Evolutionary conservation across 1,140 invertebrate genomes (phyloP), one percentile per base, ranked within the genome.

Genomic region (Meteorus sp.): DNA sequence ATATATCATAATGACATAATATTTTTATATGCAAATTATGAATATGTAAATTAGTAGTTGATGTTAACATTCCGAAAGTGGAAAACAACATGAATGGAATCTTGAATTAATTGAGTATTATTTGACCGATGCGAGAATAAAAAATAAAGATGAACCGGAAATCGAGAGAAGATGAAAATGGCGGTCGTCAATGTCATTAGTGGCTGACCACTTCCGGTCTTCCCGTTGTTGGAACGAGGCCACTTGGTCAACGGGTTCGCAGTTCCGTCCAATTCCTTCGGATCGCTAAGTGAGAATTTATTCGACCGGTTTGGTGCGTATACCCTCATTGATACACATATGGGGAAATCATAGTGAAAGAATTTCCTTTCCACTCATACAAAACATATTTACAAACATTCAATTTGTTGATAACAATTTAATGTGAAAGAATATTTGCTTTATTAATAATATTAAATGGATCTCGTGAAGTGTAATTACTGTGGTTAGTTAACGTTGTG

Each of bases 181-280:
- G n/a, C n/a, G n/a, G 52, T 47, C 37, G 35, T 48, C 41, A 39
- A 44, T 25, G 19, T 20, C 23, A 25, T 44, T 55, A 27, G 58
- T 35, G 52, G 44, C 59, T 56, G 45, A 59, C 55, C 60, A 64
- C 65, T 78, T 78, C 76, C 74, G 74, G 72, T 75, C 72, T 75
- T 71, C 64, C 54, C 62, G 45, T 60, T 58, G 56, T 60, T 58
- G 56, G 60, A 78, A 77, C 64, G 76, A 78, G 78, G 78, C 61
- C 75, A 80, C 78, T 78, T 78, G 78, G 78, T 79, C 77, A 80
- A 70, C 72, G 50, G 69, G 74, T 76, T 70, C 71, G 50, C 47
- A 58, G 67, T 71, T 75, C 66, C 67, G 66, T 69, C 62, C 64
- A 70, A 78, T 79, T 77, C 77, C n/a, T 68, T 71, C 71, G 75